Evolutionary conservation across 2,888 invertebrate species (phyloP), one percentile per base, ranked within the genome.

Genomic region (Rhagium mordax): DNA sequence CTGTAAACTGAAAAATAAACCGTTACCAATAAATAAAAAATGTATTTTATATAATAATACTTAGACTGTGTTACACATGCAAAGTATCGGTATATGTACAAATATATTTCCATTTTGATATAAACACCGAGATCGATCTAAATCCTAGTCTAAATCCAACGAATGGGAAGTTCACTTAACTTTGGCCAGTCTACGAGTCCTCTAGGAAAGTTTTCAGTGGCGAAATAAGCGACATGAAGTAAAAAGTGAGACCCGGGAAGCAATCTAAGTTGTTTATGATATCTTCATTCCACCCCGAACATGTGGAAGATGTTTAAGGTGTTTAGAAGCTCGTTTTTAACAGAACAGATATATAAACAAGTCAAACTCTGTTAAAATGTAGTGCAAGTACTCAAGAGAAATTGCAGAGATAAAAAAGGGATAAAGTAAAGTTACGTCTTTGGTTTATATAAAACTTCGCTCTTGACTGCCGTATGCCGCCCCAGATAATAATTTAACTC

Each of bases 221-320:
- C 66, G 18, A 47, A 21, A 7, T 24, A 48, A 62, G 49, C 48
- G 24, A 7, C 33, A 7, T 6, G 29, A 55, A 71, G 64, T 51
- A 57, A 67, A 55, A 65, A 47, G 68, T 41, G 18, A 72, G 71
- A 65, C 72, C 74, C 41, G 65, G 61, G 64, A 73, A 74, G 73
- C 76, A 71, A 76, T 76, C 70, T 74, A 71, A 78, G 78, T 79
- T 80, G 78, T 80, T 77, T 78, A 79, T 78, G 78, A 76, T 75
- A 74, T 74, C 77, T 75, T 77, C 78, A 74, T 78, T 76, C 70
- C 68, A 74, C 62, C 75, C 72, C 64, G 74, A 69, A 67, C 76
- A 76, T 72, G 74, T 74, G 73, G 71, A 73, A 68, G 73, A 69
- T 71, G 73, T 73, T 71, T 66, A 71, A 75, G 75, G 75, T 75